These are phyloP conservation scores for Lycodopsis pacificus DNA, from an alignment of 2,797 vertebrate species.

Conservation along the genomic window DNA sequence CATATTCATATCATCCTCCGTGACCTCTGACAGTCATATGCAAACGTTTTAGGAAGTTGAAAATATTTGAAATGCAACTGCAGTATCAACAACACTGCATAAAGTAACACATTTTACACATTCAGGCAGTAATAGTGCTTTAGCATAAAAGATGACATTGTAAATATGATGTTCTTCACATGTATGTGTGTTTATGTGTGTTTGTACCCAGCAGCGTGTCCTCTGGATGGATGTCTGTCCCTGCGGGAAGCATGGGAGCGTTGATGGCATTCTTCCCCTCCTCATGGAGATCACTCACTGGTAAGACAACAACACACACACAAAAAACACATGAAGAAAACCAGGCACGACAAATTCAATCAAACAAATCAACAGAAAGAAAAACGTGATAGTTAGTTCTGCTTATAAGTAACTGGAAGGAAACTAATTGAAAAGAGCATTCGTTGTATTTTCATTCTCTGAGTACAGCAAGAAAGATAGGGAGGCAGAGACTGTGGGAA, in stretches of 20 bases:
- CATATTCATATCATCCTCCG: constrained; percentile 14
- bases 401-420: not conserved
- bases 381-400: not conserved
- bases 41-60: not conserved
- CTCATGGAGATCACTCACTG: constrained; percentile 96
- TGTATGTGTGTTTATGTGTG: not conserved
- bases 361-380: not conserved
- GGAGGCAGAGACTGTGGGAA: not conserved
- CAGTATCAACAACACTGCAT: not conserved
- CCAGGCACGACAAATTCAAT: not conserved
- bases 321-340: not conserved
- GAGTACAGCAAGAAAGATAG: not conserved
- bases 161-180: not conserved
- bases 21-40: constrained; percentile 4
- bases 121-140: not conserved
- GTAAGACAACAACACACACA: constrained; percentile 37
- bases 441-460: not conserved
- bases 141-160: not conserved
- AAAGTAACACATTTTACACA: not conserved
- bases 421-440: not conserved
- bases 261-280: constrained; percentile 97
- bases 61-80: not conserved
- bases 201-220: constrained; percentile 91
- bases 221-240: constrained; percentile 89
- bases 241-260: constrained; percentile 87